A percentile compares a stretch with the other conserved stretches of the same genome.
These are phyloP conservation scores for Pantelozetes paolii DNA, from an alignment of 2,888 invertebrate genomes.

Conservation along the genomic window DNA sequence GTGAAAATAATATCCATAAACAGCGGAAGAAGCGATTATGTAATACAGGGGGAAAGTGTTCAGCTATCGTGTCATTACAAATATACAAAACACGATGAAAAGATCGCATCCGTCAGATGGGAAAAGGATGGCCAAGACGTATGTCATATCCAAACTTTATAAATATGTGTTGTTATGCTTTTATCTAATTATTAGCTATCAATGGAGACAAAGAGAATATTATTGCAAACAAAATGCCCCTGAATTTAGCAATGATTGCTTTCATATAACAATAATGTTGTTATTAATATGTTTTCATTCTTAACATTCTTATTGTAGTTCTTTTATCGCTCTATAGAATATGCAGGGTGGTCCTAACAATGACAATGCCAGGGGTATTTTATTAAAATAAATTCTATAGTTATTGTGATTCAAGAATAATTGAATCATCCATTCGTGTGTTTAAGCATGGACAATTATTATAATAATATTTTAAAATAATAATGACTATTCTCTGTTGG, in stretches of 20 bases:
- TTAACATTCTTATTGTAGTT: no score
- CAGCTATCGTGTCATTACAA: slow-evolving; percentile 46
- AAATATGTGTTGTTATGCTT: background rate
- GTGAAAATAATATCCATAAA: slow-evolving; percentile 44
- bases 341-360: no score
- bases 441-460: no score
- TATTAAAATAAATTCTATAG: no score
- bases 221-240: background rate
- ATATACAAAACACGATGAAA: slow-evolving; percentile 42
- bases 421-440: no score
- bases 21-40: slow-evolving; percentile 45
- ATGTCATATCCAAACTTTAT: background rate
- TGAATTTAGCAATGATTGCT: background rate
- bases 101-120: slow-evolving; percentile 46
- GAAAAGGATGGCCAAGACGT: slow-evolving; percentile 46
- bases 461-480: no score
- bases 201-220: background rate
- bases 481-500: no score
- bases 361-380: no score
- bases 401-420: no score
- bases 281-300: no score
- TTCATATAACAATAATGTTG: background rate
- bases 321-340: no score
- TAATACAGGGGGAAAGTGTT: slow-evolving; percentile 46
- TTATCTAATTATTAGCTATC: background rate